phyloP scores from a whole-genome alignment of 2,113 vertebrate genomes.

The Mobula birostris region DNA sequence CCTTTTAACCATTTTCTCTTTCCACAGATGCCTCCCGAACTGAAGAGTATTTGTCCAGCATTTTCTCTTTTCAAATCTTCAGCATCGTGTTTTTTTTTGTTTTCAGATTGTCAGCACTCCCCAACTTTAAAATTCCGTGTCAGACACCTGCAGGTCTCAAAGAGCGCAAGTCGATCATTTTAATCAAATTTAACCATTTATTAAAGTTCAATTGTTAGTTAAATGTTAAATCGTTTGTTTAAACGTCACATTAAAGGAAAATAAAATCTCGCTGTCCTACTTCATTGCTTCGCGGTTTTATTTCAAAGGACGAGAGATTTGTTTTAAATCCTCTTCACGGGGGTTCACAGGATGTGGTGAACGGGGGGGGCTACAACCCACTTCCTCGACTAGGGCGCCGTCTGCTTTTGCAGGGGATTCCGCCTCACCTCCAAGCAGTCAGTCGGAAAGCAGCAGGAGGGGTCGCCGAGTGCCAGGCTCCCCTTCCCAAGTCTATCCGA shows the following conservation, averaged over 20 bases:
- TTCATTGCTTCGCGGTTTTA: background rate
- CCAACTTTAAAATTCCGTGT: background rate
- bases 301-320: background rate
- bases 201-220: background rate
- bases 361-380: no score
- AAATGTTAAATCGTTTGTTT: no score
- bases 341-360: background rate
- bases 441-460: background rate
- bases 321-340: background rate
- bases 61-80: no score
- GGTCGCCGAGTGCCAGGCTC: background rate
- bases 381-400: no score
- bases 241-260: background rate
- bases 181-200: background rate
- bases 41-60: no score
- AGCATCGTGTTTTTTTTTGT: no score
- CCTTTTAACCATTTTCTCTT: no score
- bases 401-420: background rate
- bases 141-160: background rate
- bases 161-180: background rate
- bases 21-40: no score
- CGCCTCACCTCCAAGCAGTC: background rate
- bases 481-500: background rate
- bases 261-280: background rate
- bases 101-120: background rate